These are phyloP conservation scores for Salmo trutta DNA, from an alignment of 2,797 vertebrate genomes.

Conservation along the genomic window DNA sequence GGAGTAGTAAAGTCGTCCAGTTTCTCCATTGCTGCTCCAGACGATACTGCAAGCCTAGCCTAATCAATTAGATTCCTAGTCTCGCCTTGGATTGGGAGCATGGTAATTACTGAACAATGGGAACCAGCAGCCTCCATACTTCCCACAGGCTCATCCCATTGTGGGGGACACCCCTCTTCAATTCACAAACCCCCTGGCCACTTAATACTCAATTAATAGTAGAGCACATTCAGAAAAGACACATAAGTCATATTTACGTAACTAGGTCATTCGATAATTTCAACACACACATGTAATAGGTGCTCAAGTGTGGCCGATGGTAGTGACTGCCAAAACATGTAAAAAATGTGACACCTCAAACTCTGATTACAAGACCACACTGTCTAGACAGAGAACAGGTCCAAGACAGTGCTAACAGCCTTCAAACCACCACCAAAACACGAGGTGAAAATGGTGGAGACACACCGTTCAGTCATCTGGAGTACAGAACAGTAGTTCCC, in stretches of 20 bases:
- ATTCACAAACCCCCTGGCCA: constrained; percentile 33
- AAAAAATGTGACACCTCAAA: constrained; percentile 62
- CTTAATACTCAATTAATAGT: constrained; percentile 28
- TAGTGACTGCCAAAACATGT: constrained; percentile 54
- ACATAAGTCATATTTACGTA: constrained; percentile 15
- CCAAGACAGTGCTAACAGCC: background rate
- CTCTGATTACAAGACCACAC: constrained; percentile 24
- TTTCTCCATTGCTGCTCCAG: background rate
- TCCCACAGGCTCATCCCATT: constrained; percentile 34
- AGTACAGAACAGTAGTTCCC: constrained; percentile 4
- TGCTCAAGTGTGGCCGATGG: constrained; percentile 12
- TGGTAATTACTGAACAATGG: constrained; percentile 37
- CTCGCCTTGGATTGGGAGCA: constrained; percentile 28
- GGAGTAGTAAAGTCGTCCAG: too few relatives aligned
- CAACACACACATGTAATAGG: background rate
- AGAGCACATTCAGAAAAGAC: constrained; percentile 40
- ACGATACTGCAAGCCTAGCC: constrained; percentile 6
- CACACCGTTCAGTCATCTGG: background rate
- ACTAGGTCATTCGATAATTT: constrained; percentile 9
- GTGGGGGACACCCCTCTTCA: constrained; percentile 14
- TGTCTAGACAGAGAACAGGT: constrained; percentile 8
- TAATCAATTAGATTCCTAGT: constrained; percentile 14
- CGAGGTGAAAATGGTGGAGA: background rate
- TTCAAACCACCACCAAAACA: background rate
- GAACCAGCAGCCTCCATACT: constrained; percentile 10